Evolutionary conservation across 1,140 invertebrate species (phyloP).

Genomic region (Drosophila kikkawai): DNA sequence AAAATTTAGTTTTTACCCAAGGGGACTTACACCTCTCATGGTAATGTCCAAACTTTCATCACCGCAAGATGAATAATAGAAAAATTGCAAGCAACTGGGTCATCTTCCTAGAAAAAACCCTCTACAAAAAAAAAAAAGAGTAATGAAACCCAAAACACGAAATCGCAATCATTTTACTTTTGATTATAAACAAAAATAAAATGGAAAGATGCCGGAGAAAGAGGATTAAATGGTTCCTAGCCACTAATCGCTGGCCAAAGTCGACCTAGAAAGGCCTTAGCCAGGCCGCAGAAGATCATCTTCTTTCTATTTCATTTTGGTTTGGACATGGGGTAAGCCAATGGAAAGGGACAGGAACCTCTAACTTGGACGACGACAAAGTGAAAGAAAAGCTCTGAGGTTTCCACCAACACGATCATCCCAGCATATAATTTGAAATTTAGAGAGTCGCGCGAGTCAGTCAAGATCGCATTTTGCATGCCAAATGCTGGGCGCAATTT

Average conservation of each 20-base stretch:
- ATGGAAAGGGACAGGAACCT: constrained; percentile 47
- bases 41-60: constrained; percentile 63
- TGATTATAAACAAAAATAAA: constrained; percentile 75
- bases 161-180: constrained; percentile 81
- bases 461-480: constrained; percentile 72
- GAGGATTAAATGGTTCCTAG: constrained; percentile 50
- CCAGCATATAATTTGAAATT: constrained; percentile 75
- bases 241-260: constrained; percentile 46
- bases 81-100: constrained; percentile 65
- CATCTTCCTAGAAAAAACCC: constrained; percentile 53
- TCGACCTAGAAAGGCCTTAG: constrained; percentile 55
- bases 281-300: constrained; percentile 41
- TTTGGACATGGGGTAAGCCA: constrained; percentile 45
- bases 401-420: constrained; percentile 54
- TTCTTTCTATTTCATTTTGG: constrained; percentile 63
- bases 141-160: constrained; percentile 68
- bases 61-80: constrained; percentile 55
- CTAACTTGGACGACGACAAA: constrained; percentile 27
- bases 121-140: constrained; percentile 10
- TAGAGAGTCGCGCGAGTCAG: constrained; percentile 45
- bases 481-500: constrained; percentile 71
- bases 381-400: constrained; percentile 55
- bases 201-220: constrained; percentile 34
- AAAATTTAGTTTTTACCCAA: not conserved
- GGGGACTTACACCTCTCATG: not conserved